Conservation (phyloP, 1,140 invertebrate species). For the Eupeodes corollae region DNA sequence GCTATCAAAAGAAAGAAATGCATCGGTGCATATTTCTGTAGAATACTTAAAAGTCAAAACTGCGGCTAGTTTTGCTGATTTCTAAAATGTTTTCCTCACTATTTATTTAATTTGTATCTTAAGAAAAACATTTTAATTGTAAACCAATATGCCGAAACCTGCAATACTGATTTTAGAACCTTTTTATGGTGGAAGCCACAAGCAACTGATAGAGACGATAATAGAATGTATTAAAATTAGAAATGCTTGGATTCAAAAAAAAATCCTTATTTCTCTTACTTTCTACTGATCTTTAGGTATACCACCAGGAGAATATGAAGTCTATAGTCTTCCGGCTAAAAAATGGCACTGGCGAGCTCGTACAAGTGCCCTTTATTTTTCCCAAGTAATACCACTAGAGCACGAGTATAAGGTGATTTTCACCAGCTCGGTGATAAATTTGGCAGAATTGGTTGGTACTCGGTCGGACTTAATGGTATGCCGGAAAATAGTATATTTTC, state of each 20-base stretch:
- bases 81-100: no score
- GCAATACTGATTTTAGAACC: conserved; percentile 45
- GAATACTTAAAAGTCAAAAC: no score
- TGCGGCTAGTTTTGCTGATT: no score
- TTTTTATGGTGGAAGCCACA: conserved; percentile 62
- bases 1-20: no score
- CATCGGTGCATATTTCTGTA: no score
- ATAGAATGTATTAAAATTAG: conserved; percentile 35
- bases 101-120: no score
- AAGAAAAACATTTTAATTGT: background rate
- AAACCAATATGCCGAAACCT: conserved; percentile 14
- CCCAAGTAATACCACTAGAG: conserved; percentile 45
- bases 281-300: conserved; percentile 20
- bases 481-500: conserved; percentile 64
- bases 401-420: conserved; percentile 48
- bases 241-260: background rate
- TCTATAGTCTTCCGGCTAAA: conserved; percentile 52
- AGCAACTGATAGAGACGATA: conserved; percentile 50
- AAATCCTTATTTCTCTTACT: background rate
- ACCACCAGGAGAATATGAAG: conserved; percentile 26
- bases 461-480: conserved; percentile 48
- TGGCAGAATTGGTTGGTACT: conserved; percentile 57
- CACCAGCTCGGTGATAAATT: conserved; percentile 59
- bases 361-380: conserved; percentile 53
- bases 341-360: conserved; percentile 73